Conservation (phyloP, 2,113 vertebrate genomes). For the Pampusana beccarii region DNA sequence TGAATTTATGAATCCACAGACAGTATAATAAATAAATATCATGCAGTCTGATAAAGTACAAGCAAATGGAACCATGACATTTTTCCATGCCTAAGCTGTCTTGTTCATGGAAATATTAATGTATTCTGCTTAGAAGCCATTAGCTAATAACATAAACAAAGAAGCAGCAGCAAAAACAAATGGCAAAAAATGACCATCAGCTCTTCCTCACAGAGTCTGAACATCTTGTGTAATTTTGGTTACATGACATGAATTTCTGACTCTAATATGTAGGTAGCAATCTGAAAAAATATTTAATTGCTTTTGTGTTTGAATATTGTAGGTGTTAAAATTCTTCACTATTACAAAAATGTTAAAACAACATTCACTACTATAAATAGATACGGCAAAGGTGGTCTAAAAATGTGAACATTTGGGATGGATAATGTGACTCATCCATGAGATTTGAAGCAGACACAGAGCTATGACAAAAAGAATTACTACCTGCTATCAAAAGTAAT, state of each 20-base stretch:
- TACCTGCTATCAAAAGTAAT: neutral
- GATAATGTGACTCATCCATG: neutral
- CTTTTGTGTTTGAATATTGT: neutral
- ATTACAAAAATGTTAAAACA: neutral
- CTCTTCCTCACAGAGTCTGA: neutral
- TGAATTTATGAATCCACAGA: neutral
- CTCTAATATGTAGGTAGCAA: neutral
- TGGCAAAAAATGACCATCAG: neutral
- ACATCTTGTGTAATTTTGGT: neutral
- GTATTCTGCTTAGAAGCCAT: neutral
- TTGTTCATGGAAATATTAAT: neutral
- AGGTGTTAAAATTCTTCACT: neutral
- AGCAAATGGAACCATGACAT: neutral
- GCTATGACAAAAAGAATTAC: neutral
- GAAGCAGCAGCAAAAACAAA: neutral
- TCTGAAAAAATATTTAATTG: neutral
- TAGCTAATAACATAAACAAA: neutral
- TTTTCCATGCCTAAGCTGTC: neutral
- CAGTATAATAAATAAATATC: accelerated
- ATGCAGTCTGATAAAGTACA: neutral
- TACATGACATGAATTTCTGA: neutral
- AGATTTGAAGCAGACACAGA: neutral
- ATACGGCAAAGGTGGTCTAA: neutral
- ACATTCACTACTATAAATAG: neutral
- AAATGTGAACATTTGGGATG: neutral